Percentiles rank a stretch among this genome's conserved stretches.
Evolutionary conservation across 1,140 invertebrate genomes (phyloP).

Genomic region (Tetragnatha versicolor): DNA sequence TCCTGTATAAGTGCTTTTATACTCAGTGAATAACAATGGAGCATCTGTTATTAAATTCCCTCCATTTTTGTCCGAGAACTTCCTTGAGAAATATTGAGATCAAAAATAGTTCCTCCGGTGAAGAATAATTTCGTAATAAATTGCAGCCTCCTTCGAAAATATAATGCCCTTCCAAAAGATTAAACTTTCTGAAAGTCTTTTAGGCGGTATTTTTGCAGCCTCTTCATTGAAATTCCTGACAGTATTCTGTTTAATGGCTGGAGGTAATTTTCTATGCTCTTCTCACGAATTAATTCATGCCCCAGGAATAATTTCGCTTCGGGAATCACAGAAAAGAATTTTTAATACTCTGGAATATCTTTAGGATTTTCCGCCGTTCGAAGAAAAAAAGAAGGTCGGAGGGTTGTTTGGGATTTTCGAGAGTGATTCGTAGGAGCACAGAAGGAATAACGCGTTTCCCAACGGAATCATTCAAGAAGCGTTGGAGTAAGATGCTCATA

Average conservation of each 20-base stretch:
- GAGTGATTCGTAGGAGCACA: no score
- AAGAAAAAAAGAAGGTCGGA: no score
- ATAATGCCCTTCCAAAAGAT: background rate
- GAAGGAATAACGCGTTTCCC: no score
- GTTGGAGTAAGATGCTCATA: no score
- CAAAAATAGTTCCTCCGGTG: background rate
- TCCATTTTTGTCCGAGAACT: background rate
- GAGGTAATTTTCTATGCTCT: background rate
- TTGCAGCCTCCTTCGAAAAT: background rate
- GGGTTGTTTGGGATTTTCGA: no score
- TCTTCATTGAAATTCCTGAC: conserved; percentile 1
- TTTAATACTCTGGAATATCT: no score
- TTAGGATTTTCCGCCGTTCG: no score
- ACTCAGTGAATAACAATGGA: background rate
- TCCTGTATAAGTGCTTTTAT: background rate
- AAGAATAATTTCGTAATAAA: conserved; percentile 8
- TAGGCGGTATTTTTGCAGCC: background rate
- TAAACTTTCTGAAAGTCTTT: background rate
- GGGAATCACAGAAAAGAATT: no score
- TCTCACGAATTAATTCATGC: background rate
- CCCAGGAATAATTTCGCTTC: background rate
- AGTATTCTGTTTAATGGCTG: background rate
- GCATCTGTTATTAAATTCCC: conserved; percentile 6
- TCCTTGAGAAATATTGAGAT: background rate
- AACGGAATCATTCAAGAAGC: no score